Conservation (phyloP, 2,797 vertebrate species). For the Sylvia borin region DNA sequence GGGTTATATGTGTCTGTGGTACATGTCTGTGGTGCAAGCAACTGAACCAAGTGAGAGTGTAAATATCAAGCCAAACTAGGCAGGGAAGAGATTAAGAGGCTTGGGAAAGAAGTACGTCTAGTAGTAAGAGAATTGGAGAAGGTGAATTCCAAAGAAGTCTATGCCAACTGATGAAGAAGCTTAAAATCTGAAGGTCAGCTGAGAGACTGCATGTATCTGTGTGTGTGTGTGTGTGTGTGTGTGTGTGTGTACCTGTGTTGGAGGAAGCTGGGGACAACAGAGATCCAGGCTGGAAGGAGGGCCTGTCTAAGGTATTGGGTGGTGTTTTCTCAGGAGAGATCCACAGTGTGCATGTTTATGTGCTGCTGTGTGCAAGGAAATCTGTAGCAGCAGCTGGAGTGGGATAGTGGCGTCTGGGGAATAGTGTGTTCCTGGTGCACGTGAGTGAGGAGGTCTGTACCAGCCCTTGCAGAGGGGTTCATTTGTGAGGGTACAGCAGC, state of each 20-base stretch:
- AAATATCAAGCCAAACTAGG: background rate
- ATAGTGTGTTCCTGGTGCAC: fast-evolving
- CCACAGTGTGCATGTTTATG: background rate
- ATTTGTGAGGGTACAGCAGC: background rate
- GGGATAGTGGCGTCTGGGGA: background rate
- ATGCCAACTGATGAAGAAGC: background rate
- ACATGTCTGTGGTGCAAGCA: background rate
- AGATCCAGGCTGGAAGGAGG: background rate
- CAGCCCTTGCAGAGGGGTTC: background rate
- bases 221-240: background rate
- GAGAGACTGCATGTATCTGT: background rate
- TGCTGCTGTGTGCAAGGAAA: background rate
- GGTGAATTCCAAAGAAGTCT: background rate
- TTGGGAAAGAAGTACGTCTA: background rate
- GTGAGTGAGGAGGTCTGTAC: background rate
- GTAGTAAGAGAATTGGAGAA: background rate
- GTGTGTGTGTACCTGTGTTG: background rate
- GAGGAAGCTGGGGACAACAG: background rate
- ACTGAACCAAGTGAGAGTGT: background rate
- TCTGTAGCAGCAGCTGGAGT: background rate
- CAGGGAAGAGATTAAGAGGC: background rate
- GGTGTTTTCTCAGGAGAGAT: background rate
- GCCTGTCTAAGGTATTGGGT: background rate
- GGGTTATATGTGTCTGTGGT: background rate
- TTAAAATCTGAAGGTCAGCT: background rate